phyloP scores from a whole-genome alignment of 2,113 vertebrate genomes.

The Grammomys surdaster region DNA sequence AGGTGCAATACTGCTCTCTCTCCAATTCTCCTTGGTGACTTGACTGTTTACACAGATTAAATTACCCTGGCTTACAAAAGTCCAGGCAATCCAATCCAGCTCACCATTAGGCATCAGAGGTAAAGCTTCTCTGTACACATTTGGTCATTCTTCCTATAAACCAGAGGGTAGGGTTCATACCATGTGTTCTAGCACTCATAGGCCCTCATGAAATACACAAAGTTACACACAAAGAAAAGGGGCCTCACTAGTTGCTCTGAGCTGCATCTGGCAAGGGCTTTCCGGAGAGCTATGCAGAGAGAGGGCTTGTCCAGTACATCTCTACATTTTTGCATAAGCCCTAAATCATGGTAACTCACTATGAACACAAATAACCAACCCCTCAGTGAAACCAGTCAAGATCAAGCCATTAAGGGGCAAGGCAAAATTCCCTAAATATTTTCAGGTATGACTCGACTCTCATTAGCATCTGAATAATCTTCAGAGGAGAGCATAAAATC shows the following conservation, averaged over 20 bases:
- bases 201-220: neutral
- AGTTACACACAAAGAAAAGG: neutral
- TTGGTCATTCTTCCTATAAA: neutral
- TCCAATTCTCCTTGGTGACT: neutral
- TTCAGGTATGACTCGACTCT: constrained; percentile 36
- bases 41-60: neutral
- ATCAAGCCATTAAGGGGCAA: constrained; percentile 8
- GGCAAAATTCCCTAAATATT: constrained; percentile 7
- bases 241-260: neutral
- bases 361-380: constrained; percentile 12
- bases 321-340: neutral
- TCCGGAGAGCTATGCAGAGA: neutral
- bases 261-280: neutral
- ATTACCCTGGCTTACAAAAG: neutral
- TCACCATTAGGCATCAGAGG: neutral
- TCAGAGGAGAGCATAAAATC: neutral
- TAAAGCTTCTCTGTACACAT: neutral
- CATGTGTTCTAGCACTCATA: neutral
- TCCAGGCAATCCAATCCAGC: neutral
- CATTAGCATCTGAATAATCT: neutral
- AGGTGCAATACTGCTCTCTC: neutral
- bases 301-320: neutral
- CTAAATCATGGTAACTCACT: neutral
- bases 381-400: neutral
- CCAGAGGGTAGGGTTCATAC: neutral